Evolutionary conservation across 2,888 invertebrate genomes (phyloP).

Genomic region (Caenorhabditis uteleia): DNA sequence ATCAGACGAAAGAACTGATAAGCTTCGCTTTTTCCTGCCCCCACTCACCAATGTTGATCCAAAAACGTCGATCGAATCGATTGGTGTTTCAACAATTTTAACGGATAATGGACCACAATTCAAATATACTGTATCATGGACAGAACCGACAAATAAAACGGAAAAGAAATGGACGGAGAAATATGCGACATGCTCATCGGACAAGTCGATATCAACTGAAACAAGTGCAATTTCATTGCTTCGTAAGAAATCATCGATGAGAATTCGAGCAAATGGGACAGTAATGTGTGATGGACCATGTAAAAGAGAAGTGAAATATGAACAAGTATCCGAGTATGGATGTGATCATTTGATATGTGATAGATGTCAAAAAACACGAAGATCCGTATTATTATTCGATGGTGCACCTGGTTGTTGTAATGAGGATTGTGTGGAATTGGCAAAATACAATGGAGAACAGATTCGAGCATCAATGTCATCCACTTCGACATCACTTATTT

Average conservation of each 20-base stretch:
- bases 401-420: slow-evolving; percentile 30
- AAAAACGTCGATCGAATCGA: not conserved
- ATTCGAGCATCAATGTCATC: slow-evolving; percentile 5
- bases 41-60: not conserved
- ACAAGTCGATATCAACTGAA: too few species aligned
- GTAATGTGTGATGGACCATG: slow-evolving; percentile 28
- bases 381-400: slow-evolving; percentile 10
- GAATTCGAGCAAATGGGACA: too few species aligned
- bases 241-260: too few species aligned
- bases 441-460: slow-evolving; percentile 9
- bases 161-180: not conserved
- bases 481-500: not conserved
- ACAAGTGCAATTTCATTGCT: too few species aligned
- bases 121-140: not conserved
- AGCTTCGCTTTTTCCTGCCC: not conserved
- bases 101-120: not conserved
- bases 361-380: slow-evolving; percentile 4
- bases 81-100: not conserved
- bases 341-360: slow-evolving; percentile 32
- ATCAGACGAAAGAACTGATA: not conserved
- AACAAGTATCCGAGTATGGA: slow-evolving; percentile 12
- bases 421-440: slow-evolving; percentile 10
- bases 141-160: not conserved
- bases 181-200: not conserved
- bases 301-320: not conserved